Evolutionary conservation across 2,888 invertebrate genomes (phyloP), one percentile per base, ranked within the genome.

Genomic region (Amblyjoppa proteus): DNA sequence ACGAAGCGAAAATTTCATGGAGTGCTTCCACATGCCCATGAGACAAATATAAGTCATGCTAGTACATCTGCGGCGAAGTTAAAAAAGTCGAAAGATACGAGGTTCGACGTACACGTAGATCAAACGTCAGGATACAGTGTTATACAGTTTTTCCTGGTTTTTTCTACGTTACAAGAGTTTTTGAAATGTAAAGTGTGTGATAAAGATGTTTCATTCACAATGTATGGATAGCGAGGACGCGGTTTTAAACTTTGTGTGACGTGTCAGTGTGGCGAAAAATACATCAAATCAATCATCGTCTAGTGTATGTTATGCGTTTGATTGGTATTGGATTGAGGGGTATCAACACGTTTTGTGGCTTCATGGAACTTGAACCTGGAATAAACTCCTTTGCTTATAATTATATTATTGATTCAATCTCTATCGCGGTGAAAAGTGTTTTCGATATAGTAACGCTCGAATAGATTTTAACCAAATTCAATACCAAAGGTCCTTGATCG

Each of bases 171-270:
- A 74, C 75, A 71, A 80, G 34, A 86, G 31, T 79, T 61, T 81
- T 31, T 85, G 51, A 81, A 83, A 58, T 88, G 87, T 83, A 83
- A 88, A 83, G 81, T 79, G 20, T 87, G 85, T 83, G 53, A 88
- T 34, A 53, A 71, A 51, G 79, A 88, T 79, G 76, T 88, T 68
- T 74, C 69, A 28, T 87, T 88, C 71, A 68, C 70, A 20, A 77
- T 83, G 84, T 81, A 78, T 66, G 86, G 76, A 28, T 2, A 31
- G 31, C 31, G 31, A 31, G 31, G 31, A 31, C 31, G 2, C 31
- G 31, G 31, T 31, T 31, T 31, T 45, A 56, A 85, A 86, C 13
- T 64, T 79, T 13, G 6, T 16, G 13, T 80, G 38, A 49, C 82
- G 79, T 16, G 11, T 83, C 4, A 11, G 16, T 7, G 45, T 45